Conservation (phyloP, 2,113 vertebrate species). For the Glareola pratincola region DNA sequence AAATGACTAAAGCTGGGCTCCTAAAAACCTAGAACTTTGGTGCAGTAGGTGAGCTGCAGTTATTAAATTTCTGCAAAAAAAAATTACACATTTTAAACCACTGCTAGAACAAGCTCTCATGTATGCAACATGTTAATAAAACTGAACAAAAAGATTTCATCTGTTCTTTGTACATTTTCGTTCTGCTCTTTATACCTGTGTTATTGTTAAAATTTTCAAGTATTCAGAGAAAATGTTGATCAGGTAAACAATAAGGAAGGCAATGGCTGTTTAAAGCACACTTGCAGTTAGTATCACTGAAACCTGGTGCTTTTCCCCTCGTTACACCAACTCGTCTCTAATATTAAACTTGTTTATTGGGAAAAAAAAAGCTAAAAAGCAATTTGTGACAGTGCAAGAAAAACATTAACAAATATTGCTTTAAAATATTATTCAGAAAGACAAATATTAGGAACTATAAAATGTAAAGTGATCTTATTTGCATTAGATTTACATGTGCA, state of each 20-base stretch:
- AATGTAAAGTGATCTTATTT: constrained; percentile 78
- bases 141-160: constrained; percentile 54
- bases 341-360: constrained; percentile 58
- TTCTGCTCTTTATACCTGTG: constrained; percentile 74
- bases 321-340: constrained; percentile 70
- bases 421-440: constrained; percentile 76
- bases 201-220: constrained; percentile 79
- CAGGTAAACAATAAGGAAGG: constrained; percentile 78
- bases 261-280: constrained; percentile 74
- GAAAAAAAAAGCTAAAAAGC: constrained; percentile 61
- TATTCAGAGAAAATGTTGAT: constrained; percentile 78
- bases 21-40: constrained; percentile 77
- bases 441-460: constrained; percentile 78
- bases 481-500: constrained; percentile 79
- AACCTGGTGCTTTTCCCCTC: constrained; percentile 63
- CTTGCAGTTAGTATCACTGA: constrained; percentile 63
- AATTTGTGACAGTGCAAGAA: constrained; percentile 75
- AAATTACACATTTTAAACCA: constrained; percentile 64
- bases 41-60: constrained; percentile 76
- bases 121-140: constrained; percentile 58
- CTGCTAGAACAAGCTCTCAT: constrained; percentile 72
- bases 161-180: constrained; percentile 66
- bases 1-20: constrained; percentile 81
- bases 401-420: constrained; percentile 77
- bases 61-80: constrained; percentile 69